Conservation (phyloP, 2,113 vertebrate species). For the Melozone crissalis region DNA sequence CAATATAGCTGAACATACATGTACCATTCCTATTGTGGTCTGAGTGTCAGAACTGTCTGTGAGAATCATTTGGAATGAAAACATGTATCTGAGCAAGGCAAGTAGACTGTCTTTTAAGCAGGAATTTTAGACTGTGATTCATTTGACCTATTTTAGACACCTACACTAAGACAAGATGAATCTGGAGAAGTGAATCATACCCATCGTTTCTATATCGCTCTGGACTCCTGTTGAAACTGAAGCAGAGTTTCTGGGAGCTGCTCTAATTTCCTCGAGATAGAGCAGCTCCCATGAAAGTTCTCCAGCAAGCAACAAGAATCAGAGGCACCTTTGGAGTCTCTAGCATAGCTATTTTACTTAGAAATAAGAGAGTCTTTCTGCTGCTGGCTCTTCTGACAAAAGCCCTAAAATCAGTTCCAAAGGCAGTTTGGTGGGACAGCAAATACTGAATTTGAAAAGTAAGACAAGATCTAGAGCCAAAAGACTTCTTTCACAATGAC, state of each 20-base stretch:
- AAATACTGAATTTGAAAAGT: background rate
- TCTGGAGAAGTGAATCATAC: slow-evolving; percentile 50
- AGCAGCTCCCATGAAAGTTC: background rate
- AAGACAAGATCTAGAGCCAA: background rate
- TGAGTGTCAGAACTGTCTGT: background rate
- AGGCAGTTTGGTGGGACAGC: background rate
- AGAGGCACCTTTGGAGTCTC: background rate
- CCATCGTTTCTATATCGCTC: background rate
- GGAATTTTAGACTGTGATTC: slow-evolving; percentile 43
- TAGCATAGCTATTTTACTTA: background rate
- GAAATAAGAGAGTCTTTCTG: background rate
- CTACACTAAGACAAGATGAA: slow-evolving; percentile 23
- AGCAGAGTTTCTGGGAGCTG: background rate
- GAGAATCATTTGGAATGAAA: background rate
- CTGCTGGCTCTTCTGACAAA: background rate
- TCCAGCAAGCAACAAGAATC: background rate
- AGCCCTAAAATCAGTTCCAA: background rate
- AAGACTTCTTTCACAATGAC: background rate
- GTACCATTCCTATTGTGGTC: background rate
- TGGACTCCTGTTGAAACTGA: background rate
- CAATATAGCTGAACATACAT: background rate
- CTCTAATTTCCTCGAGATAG: background rate
- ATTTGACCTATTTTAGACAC: slow-evolving; percentile 64
- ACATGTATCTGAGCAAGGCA: background rate
- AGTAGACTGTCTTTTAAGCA: background rate